phyloP scores from a whole-genome alignment of 2,113 vertebrate species.

The Salvelinus sp. region DNA sequence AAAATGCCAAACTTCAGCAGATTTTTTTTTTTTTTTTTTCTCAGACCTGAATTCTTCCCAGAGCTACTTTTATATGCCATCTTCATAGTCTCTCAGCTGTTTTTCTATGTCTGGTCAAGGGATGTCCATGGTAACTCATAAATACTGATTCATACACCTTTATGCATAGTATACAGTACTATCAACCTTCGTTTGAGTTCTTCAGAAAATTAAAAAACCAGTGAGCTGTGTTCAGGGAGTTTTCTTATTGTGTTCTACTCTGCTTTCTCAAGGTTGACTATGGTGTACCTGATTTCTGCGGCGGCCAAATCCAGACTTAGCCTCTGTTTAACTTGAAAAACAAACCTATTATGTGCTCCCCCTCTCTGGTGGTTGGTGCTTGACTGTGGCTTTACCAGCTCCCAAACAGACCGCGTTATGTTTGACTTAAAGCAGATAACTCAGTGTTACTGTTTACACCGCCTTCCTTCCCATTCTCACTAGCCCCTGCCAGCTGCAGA shows the following conservation, averaged over 20 bases:
- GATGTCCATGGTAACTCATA: background rate
- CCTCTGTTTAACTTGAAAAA: conserved; percentile 57
- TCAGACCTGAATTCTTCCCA: background rate
- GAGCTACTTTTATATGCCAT: background rate
- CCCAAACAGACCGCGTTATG: background rate
- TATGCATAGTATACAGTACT: background rate
- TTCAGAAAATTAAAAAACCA: too few species aligned
- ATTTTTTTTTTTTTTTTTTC: background rate
- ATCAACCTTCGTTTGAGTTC: too few species aligned
- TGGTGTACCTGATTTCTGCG: conserved; percentile 13
- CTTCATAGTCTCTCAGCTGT: background rate
- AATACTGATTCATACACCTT: background rate
- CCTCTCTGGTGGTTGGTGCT: conserved; percentile 10
- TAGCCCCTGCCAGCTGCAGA: background rate
- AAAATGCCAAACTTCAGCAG: conserved; percentile 6
- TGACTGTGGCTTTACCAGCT: conserved; percentile 2
- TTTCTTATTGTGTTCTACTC: background rate
- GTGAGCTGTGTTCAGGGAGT: background rate
- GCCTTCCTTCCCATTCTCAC: background rate
- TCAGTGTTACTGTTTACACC: conserved; percentile 12
- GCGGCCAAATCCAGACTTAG: conserved; percentile 31
- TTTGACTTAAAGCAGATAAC: background rate
- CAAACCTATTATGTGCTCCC: conserved; percentile 49
- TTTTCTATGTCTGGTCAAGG: background rate
- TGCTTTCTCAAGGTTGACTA: background rate